Evolutionary conservation across 2,113 vertebrate species (phyloP).

Genomic region (Spea multiplicata): DNA sequence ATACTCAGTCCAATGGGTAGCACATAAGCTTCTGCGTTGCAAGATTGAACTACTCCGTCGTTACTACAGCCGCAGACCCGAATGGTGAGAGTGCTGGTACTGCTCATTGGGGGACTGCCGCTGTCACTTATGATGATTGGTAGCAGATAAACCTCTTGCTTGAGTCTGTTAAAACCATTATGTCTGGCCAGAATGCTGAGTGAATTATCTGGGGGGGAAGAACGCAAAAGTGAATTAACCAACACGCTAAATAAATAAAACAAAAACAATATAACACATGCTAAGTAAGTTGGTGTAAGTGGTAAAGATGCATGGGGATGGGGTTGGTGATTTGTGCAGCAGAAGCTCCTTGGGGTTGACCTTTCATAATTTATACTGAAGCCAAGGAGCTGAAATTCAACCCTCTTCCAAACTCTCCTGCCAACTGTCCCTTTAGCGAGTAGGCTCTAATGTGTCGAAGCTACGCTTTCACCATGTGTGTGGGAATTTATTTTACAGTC

Average conservation of each 20-base stretch:
- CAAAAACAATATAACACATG: neutral
- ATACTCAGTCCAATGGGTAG: slow-evolving; percentile 97
- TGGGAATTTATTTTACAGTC: too few species aligned
- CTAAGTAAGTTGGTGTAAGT: too few species aligned
- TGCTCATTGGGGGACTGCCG: slow-evolving; percentile 94
- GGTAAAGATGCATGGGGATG: too few species aligned
- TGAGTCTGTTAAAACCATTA: slow-evolving; percentile 89
- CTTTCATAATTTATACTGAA: too few species aligned
- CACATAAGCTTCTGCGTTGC: slow-evolving; percentile 92
- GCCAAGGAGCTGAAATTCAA: too few species aligned
- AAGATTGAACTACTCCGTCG: slow-evolving; percentile 89
- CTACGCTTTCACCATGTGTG: too few species aligned
- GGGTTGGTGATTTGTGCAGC: too few species aligned
- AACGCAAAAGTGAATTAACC: slow-evolving; percentile 8
- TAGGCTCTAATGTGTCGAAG: too few species aligned
- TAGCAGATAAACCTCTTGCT: slow-evolving; percentile 93
- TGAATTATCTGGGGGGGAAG: slow-evolving; percentile 82
- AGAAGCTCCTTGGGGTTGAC: too few species aligned
- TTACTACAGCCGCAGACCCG: slow-evolving; percentile 94
- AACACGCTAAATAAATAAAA: neutral
- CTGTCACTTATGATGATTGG: slow-evolving; percentile 93
- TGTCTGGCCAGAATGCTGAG: slow-evolving; percentile 93
- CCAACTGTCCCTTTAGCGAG: too few species aligned
- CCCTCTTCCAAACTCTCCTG: too few species aligned
- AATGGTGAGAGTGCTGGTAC: slow-evolving; percentile 95